Base-by-base conservation (phyloP, 2,113 vertebrate genomes). In the Dicaeum eximium region DNA sequence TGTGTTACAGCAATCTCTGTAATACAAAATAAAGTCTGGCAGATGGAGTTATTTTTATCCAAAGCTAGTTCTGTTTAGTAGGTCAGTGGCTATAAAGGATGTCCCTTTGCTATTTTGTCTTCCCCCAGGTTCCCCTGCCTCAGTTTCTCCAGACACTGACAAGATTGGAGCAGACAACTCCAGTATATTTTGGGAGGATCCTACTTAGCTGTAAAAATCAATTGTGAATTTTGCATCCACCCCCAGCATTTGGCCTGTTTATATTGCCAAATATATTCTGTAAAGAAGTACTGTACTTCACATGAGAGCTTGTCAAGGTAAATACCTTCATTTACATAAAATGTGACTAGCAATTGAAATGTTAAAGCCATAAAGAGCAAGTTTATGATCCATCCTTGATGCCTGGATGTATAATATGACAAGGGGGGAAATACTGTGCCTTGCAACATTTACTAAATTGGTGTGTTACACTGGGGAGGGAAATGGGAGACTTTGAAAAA, bases 321-420 rank as follows among this genome's bases (percentile, higher is more conserved):
- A 97, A 97, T 93, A 94, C 74, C 92, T 95, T 96, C 85, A 91
- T 97, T 96, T 96, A 95, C 88, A 95, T 90, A 96, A 97, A 98
- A 97, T 94, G 95, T 93, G 81, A 96, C 94, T 95, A 91, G 97
- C 67, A 90, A 97, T 93, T 95, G 93, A 94, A 97, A 97, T 95
- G 95, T 96, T 97, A 97, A 97, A 97, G 95, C 88, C 94, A 96
- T 95, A 96, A 97, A 97, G 96, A 97, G 92, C 95, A 94, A 97
- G 96, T 97, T 97, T 97, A 97, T 96, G 96, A 98, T 94, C 97
- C 91, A 88, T 96, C 90, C 96, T 97, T 94, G 96, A 96, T 95
- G 97, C 95, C 77, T 95, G 90, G 92, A 96, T 96, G 93, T 94
- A 95, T 97, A 97, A 97, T 89, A 81, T 92, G 93, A 96, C 57